Base-by-base conservation (phyloP, 2,888 invertebrate genomes). In the Strigamia crassipes region DNA sequence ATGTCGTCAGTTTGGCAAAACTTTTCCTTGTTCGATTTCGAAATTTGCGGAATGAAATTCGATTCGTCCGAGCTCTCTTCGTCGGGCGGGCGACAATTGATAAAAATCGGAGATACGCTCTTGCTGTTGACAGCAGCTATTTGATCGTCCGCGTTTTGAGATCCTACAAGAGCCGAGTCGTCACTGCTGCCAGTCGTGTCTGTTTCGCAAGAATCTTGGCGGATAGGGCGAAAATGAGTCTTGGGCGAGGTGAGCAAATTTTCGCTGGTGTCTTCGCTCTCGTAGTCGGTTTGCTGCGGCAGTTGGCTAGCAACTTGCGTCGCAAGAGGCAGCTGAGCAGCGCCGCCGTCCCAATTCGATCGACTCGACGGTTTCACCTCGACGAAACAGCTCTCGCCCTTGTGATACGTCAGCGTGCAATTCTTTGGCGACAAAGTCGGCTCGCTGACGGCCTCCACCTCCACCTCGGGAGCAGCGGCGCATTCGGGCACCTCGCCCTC, bases 141-240 rank as follows among this genome's bases (percentile, higher is more conserved):
- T 42, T 41, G n/a, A n/a, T 77, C 23, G 12, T 82, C 83, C 9
- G 80, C 82, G 12, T 12, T 73, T n/a, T 73, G 73, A 73, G 73
- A 73, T 73, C 23, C 73, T 15, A 27, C 31, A 31, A 73, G 27
- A 73, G 73, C 73, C 41, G 81, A 66, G 34, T 78, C 78, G n/a
- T 82, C 82, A 56, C 82, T 83, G 56, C 78, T 79, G 23, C 73
- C 79, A 15, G 82, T 82, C n/a, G 66, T 82, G 18, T 83, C 83
- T 15, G 82, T 81, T 61, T 83, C 83, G 61, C 83, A 82, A 31
- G 83, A 83, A 56, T 85, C 84, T 85, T 91, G 91, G 85, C 91
- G 91, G 85, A 95, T 95, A 18, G 95, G 95, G 84, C 92, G 91
- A 89, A 96, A 95, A 89, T 96, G 95, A 83, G 94, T 95, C 84